Conservation (phyloP, 1,140 invertebrate species). For the Brachionus manjavacas region DNA sequence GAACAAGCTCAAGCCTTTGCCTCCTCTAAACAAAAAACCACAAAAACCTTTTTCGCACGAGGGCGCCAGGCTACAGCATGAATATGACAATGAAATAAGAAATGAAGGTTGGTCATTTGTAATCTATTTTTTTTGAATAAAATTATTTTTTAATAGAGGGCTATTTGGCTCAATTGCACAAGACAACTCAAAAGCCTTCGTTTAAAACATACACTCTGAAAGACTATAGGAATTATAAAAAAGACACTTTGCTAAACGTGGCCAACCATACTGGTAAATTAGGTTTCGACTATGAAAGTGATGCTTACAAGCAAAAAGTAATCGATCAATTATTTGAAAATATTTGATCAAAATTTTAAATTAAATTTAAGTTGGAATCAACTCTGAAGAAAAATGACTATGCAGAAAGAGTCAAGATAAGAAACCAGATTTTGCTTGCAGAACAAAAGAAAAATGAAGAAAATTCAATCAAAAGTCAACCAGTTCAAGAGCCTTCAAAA, state of each 20-base stretch:
- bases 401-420: conserved; percentile 25
- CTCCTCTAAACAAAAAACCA: not conserved
- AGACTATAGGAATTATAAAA: conserved; percentile 41
- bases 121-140: not conserved
- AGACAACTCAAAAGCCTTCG: not conserved
- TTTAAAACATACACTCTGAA: conserved; percentile 25
- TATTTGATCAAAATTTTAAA: not conserved
- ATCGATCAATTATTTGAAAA: not conserved
- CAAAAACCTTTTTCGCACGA: conserved; percentile 38
- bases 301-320: conserved; percentile 39
- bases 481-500: conserved; percentile 34
- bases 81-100: conserved; percentile 28
- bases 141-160: not conserved
- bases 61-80: not conserved
- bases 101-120: not conserved
- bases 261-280: conserved; percentile 31
- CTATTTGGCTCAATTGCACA: conserved; percentile 39
- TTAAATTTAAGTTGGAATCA: not conserved
- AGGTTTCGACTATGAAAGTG: conserved; percentile 34
- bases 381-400: conserved; percentile 19
- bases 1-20: not conserved
- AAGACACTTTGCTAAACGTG: conserved; percentile 15
- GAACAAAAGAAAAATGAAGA: conserved; percentile 35
- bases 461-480: conserved; percentile 25
- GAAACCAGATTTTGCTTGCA: conserved; percentile 15